Evolutionary conservation across 1,140 invertebrate species (phyloP).

Genomic region (Harpegnathos saltator): DNA sequence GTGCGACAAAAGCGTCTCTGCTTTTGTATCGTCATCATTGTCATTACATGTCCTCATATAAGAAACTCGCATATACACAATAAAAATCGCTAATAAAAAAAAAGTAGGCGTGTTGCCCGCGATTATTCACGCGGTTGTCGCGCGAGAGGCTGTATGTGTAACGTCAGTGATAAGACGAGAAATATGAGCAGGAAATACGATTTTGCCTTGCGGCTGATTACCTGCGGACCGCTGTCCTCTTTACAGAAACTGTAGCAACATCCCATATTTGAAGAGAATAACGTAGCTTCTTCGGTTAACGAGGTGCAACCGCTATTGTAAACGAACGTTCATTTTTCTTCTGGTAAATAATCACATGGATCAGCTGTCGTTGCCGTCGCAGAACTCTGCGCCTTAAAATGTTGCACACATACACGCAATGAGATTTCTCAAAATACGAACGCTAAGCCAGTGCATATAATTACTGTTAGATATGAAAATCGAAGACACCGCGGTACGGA

Average conservation of each 20-base stretch:
- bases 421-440: constrained; percentile 49
- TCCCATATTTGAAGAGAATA: constrained; percentile 77
- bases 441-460: neutral
- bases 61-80: neutral
- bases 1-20: neutral
- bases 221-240: constrained; percentile 87
- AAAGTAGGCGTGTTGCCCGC: constrained; percentile 14
- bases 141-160: constrained; percentile 21
- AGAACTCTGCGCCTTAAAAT: constrained; percentile 8
- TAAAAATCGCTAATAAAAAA: neutral
- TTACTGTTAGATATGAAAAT: constrained; percentile 59
- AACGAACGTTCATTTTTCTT: constrained; percentile 58
- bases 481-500: neutral
- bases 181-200: constrained; percentile 29
- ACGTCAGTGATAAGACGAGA: constrained; percentile 45
- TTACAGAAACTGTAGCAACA: constrained; percentile 88
- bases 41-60: no score
- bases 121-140: constrained; percentile 19
- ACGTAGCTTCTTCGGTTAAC: neutral
- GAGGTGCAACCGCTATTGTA: constrained; percentile 34
- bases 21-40: neutral
- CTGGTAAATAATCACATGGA: constrained; percentile 69
- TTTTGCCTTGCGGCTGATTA: constrained; percentile 73
- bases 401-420: neutral
- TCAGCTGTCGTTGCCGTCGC: constrained; percentile 55